Conservation (phyloP, 1,140 invertebrate genomes). For the Bombyx mandarina region DNA sequence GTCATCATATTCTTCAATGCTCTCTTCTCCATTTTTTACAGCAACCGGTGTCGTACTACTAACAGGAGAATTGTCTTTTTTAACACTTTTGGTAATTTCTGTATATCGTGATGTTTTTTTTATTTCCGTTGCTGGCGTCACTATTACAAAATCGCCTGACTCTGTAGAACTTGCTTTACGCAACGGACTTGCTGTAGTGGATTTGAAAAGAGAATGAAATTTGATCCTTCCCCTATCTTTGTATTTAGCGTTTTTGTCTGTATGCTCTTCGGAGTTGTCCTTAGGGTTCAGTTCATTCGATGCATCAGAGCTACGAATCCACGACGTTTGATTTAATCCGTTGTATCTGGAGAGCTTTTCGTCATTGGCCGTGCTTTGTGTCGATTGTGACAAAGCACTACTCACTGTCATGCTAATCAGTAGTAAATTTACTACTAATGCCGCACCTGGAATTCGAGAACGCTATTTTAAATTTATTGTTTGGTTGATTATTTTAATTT, state of each 20-base stretch:
- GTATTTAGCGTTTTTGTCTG: constrained; percentile 61
- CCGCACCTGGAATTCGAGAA: constrained; percentile 45
- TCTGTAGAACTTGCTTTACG: constrained; percentile 32
- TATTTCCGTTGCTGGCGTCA: constrained; percentile 49
- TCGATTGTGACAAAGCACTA: constrained; percentile 42
- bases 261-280: constrained; percentile 52
- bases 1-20: constrained; percentile 31
- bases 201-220: constrained; percentile 38
- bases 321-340: constrained; percentile 34
- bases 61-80: constrained; percentile 44
- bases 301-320: constrained; percentile 29
- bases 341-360: constrained; percentile 30
- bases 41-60: constrained; percentile 20
- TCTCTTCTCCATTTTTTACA: constrained; percentile 26
- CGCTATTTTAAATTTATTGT: too few species aligned
- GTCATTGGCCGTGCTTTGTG: constrained; percentile 28
- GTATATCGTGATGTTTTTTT: constrained; percentile 51
- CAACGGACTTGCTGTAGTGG: constrained; percentile 36
- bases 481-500: too few species aligned
- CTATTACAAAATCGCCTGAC: constrained; percentile 39
- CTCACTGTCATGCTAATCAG: constrained; percentile 42
- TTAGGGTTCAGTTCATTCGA: constrained; percentile 55
- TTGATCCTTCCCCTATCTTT: constrained; percentile 58
- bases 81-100: constrained; percentile 44
- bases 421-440: constrained; percentile 58